Evolutionary conservation across 2,888 invertebrate genomes (phyloP).

Genomic region (Acrocera orbiculus): DNA sequence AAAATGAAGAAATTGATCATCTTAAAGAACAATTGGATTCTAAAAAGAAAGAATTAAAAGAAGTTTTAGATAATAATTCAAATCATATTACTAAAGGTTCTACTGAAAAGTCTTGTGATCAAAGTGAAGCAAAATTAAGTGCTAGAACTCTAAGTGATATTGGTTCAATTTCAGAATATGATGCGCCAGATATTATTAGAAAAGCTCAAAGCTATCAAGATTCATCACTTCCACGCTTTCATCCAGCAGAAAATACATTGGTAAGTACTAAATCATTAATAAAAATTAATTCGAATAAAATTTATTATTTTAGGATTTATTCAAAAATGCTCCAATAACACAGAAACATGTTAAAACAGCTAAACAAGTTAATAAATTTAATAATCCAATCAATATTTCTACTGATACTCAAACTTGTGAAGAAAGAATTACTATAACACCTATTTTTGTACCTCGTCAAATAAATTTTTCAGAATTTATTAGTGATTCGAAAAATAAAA

Average conservation of each 20-base stretch:
- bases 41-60: constrained; percentile 32
- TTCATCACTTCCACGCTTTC: constrained; percentile 15
- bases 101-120: constrained; percentile 24
- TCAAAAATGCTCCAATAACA: too few relatives aligned
- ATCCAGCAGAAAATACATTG: constrained; percentile 15
- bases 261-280: constrained; percentile 13
- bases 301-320: constrained; percentile 23
- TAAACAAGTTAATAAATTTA: too few relatives aligned
- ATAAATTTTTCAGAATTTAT: constrained; percentile 33
- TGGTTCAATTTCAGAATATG: constrained; percentile 53
- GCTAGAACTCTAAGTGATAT: constrained; percentile 55
- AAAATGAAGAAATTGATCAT: constrained; percentile 49
- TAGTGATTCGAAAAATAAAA: constrained; percentile 27
- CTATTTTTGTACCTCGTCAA: constrained; percentile 20
- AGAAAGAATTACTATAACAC: constrained; percentile 1
- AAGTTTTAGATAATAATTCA: constrained; percentile 38
- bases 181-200: constrained; percentile 45
- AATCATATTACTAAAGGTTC: constrained; percentile 32
- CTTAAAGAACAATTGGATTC: constrained; percentile 36
- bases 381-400: too few relatives aligned
- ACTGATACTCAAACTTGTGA: constrained; percentile 3
- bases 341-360: too few relatives aligned
- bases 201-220: constrained; percentile 26
- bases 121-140: constrained; percentile 40
- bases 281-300: neutral